Evolutionary conservation across 2,113 vertebrate genomes (phyloP).

Genomic region (Rhinolophus sinicus): DNA sequence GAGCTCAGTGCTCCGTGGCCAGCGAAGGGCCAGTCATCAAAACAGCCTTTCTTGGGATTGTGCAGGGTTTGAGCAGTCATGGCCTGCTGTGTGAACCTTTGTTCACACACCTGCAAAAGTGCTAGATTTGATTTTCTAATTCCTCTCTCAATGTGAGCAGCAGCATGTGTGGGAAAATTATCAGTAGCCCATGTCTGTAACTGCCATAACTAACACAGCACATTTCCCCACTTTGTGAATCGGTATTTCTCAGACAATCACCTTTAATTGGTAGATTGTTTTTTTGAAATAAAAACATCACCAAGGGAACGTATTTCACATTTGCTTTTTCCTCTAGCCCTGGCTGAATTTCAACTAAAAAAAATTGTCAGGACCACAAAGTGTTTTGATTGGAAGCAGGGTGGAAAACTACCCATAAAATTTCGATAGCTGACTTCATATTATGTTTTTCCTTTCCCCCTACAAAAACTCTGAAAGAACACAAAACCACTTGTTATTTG

Average conservation of each 20-base stretch:
- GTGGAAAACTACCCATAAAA: slow-evolving; percentile 44
- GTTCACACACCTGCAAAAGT: neutral
- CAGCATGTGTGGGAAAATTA: neutral
- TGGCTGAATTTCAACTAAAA: slow-evolving; percentile 43
- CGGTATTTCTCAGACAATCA: slow-evolving; percentile 44
- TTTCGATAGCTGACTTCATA: neutral
- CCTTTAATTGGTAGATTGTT: slow-evolving; percentile 38
- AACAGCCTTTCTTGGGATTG: neutral
- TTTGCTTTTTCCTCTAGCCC: slow-evolving; percentile 41
- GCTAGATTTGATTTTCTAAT: neutral
- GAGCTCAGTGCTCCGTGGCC: neutral
- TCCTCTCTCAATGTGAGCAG: neutral
- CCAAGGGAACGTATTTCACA: slow-evolving; percentile 54
- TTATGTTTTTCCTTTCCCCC: neutral
- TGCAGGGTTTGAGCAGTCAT: neutral
- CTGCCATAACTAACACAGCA: neutral
- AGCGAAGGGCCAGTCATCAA: neutral
- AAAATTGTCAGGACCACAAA: neutral
- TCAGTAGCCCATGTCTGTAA: neutral
- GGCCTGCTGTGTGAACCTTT: neutral
- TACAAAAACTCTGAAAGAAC: slow-evolving; percentile 40
- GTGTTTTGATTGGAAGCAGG: neutral
- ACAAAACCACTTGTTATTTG: slow-evolving; percentile 47
- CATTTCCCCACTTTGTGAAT: neutral
- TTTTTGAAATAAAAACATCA: slow-evolving; percentile 13